Evolutionary conservation across 2,113 vertebrate species (phyloP).

Genomic region (Myotis yumanensis): DNA sequence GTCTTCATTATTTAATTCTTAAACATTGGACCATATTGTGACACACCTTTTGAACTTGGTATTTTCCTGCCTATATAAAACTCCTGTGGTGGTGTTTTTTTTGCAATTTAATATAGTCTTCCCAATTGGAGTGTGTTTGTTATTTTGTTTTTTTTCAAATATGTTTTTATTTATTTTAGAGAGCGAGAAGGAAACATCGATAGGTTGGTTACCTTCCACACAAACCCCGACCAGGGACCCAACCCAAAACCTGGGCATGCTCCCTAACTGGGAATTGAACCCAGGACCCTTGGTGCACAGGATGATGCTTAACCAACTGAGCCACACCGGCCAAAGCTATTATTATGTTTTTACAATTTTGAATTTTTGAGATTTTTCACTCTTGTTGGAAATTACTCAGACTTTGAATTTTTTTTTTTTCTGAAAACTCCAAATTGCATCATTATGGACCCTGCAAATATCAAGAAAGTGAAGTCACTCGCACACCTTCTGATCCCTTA

Average conservation of each 20-base stretch:
- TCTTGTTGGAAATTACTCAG: conserved; percentile 17
- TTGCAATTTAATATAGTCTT: neutral
- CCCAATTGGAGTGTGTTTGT: neutral
- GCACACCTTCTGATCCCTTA: neutral
- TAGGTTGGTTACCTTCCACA: neutral
- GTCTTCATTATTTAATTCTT: conserved; percentile 7
- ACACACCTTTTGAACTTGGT: neutral
- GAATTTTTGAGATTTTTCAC: conserved; percentile 32
- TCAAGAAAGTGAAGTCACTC: conserved; percentile 13
- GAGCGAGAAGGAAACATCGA: neutral
- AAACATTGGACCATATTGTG: conserved; percentile 37
- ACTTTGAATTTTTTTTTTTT: neutral
- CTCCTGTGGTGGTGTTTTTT: neutral
- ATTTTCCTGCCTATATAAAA: conserved; percentile 9
- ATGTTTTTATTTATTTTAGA: too few species aligned
- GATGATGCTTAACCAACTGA: neutral
- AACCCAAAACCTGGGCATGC: neutral
- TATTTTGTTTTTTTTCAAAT: too few species aligned
- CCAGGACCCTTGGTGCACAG: neutral
- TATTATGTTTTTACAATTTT: neutral
- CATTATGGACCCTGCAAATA: conserved; percentile 9
- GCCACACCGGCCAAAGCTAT: neutral
- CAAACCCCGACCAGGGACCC: neutral
- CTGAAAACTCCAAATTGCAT: conserved; percentile 27
- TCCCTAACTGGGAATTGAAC: neutral